phyloP scores from a whole-genome alignment of 2,113 vertebrate genomes.

The Boulengeromyrus knoepffleri region DNA sequence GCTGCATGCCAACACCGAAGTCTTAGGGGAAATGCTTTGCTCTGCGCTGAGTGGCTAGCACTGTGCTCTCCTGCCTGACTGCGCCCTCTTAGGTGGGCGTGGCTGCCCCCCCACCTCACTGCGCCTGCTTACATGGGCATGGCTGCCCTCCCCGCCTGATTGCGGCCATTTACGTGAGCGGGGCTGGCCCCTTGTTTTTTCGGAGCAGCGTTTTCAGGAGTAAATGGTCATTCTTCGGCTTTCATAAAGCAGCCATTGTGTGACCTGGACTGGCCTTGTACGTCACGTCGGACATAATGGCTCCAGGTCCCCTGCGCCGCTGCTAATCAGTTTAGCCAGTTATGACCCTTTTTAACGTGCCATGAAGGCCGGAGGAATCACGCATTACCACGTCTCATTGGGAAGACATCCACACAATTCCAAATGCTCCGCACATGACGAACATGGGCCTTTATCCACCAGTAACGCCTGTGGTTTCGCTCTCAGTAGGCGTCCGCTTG shows the following conservation, averaged over 20 bases:
- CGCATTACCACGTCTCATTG: conserved; percentile 19
- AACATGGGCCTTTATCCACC: background rate
- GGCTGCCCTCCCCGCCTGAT: background rate
- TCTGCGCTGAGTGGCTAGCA: background rate
- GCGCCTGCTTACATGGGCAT: background rate
- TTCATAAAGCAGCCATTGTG: background rate
- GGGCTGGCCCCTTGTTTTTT: background rate
- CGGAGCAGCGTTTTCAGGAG: background rate
- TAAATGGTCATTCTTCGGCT: background rate
- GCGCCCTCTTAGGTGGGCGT: conserved; percentile 23
- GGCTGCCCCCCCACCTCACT: background rate
- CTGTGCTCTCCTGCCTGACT: background rate
- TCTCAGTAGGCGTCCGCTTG: background rate
- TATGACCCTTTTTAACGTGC: conserved; percentile 23
- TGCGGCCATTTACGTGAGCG: background rate
- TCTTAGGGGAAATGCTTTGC: background rate
- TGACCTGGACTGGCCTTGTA: background rate
- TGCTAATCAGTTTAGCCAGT: conserved; percentile 30
- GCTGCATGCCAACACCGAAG: background rate
- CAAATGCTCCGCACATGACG: conserved; percentile 11
- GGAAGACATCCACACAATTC: conserved; percentile 7
- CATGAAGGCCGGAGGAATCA: conserved; percentile 11
- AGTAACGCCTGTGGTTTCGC: conserved; percentile 8
- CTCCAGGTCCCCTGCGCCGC: conserved; percentile 29
- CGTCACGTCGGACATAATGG: conserved; percentile 35